Evolutionary conservation across 2,797 vertebrate species (phyloP).

Genomic region (Tauraco hartlaubi): DNA sequence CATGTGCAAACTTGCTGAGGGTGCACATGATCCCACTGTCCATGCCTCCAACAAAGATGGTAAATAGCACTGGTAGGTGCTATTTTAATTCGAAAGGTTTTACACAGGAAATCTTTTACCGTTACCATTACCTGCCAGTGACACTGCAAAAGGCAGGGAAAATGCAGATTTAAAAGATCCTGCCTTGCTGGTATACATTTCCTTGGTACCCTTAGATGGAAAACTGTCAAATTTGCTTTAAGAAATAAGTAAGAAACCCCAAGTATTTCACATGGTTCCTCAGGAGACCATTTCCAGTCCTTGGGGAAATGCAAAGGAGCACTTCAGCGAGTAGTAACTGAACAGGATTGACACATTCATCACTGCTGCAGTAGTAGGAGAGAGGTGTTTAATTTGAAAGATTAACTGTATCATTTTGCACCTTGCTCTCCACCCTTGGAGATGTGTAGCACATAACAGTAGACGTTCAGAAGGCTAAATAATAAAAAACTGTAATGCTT

Average conservation of each 20-base stretch:
- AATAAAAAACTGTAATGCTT: not conserved
- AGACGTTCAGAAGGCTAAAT: not conserved
- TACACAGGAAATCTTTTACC: not conserved
- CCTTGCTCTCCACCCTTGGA: not conserved
- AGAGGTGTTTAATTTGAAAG: not conserved
- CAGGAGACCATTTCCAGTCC: not conserved
- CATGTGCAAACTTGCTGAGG: no score
- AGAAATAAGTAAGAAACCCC: not conserved
- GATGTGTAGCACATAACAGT: not conserved
- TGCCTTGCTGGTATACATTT: not conserved
- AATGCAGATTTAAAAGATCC: not conserved
- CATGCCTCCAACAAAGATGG: no score
- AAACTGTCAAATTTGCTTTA: not conserved
- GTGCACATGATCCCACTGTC: no score
- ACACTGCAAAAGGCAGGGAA: not conserved
- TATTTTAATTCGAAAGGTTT: not conserved
- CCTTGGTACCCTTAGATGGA: not conserved
- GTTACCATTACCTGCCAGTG: not conserved
- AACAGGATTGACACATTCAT: not conserved
- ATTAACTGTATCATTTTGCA: not conserved
- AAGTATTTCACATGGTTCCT: not conserved
- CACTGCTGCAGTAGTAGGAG: not conserved
- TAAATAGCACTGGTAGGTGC: no score
- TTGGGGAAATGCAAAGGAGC: not conserved
- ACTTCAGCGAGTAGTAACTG: not conserved